Evolutionary conservation across 2,888 invertebrate genomes (phyloP).

Genomic region (Pseudolycoriella hygida): DNA sequence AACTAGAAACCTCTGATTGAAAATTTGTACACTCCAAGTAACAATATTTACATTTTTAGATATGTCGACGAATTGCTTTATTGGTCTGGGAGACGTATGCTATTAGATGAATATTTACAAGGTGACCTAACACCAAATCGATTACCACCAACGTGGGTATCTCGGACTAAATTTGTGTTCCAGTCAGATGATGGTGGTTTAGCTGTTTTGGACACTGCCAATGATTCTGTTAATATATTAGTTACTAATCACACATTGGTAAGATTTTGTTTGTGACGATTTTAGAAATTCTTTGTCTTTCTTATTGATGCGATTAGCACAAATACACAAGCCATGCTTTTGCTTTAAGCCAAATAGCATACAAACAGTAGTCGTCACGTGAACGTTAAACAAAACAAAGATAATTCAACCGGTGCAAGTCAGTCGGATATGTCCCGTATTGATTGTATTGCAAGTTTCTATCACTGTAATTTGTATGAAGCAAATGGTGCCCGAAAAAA

Average conservation of each 20-base stretch:
- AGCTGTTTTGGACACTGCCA: conserved; percentile 59
- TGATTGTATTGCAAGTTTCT: too few relatives aligned
- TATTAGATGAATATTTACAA: conserved; percentile 67
- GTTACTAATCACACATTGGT: conserved; percentile 78
- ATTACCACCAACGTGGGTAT: conserved; percentile 67
- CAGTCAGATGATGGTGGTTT: conserved; percentile 75
- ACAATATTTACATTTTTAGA: conserved; percentile 23
- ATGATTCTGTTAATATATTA: conserved; percentile 58
- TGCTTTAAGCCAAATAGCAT: background rate
- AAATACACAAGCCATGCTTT: conserved; percentile 1
- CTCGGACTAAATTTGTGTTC: conserved; percentile 66
- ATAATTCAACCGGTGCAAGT: too few relatives aligned
- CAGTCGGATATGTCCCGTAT: too few relatives aligned
- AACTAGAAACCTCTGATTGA: too few relatives aligned
- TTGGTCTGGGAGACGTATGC: conserved; percentile 76
- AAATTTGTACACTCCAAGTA: too few relatives aligned
- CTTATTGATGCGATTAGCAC: too few relatives aligned
- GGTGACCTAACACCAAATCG: conserved; percentile 54
- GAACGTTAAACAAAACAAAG: too few relatives aligned
- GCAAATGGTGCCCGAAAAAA: too few relatives aligned
- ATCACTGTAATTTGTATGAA: too few relatives aligned
- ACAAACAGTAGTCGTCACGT: background rate
- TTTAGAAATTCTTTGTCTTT: conserved; percentile 12
- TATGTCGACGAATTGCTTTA: conserved; percentile 80
- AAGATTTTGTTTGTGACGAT: conserved; percentile 27